Base-by-base conservation (phyloP, 2,113 vertebrate species). In the Heterochromis multidens region DNA sequence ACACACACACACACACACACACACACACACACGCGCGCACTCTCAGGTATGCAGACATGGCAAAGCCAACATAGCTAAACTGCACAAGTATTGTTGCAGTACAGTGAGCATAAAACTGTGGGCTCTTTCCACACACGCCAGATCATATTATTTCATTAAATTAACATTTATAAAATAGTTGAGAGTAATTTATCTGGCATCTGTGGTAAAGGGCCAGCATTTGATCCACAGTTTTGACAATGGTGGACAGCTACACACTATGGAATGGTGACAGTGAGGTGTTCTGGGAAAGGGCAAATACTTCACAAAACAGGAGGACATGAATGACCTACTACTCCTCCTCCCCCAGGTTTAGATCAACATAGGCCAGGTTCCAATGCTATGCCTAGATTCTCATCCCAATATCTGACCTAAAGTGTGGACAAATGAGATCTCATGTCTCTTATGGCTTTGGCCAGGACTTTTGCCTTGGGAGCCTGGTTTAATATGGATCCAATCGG, bases 61-160 rank as follows among this genome's bases (percentile, higher is more conserved):
- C 95, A 96, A 97, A 95, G 97, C 96, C 94, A 96, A 96, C 95
- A 96, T 93, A 95, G 25, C 88, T 95, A 74, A 84, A 91, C 86
- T 91, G 86, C 94, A 96, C 96, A 88, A 62, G 92, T 95, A 96
- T 88, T 90, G 95, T 94, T 93, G 93, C 85, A 87, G 80, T 87
- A 87, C 58, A 52, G 86, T 84, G 81, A 92, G 80, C 79, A 60
- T 80, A 61, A 87, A 87, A 82, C 88, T 61, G 86, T 65, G 35
- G 62, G 31, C 78, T 89, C 81, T 77, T 83, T 79, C 81, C 89
- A 86, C 91, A 92, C 72, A 90, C 65, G 76, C 90, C 87, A 87
- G 88, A 77, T 87, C 89, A 90, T 86, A 88, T 79, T 27, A 83
- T 59, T 83, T 21, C 2, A 70, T 72, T 43, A 5, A 19, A 23